Conservation (phyloP, 2,113 vertebrate genomes). For the Syngnathus floridae region DNA sequence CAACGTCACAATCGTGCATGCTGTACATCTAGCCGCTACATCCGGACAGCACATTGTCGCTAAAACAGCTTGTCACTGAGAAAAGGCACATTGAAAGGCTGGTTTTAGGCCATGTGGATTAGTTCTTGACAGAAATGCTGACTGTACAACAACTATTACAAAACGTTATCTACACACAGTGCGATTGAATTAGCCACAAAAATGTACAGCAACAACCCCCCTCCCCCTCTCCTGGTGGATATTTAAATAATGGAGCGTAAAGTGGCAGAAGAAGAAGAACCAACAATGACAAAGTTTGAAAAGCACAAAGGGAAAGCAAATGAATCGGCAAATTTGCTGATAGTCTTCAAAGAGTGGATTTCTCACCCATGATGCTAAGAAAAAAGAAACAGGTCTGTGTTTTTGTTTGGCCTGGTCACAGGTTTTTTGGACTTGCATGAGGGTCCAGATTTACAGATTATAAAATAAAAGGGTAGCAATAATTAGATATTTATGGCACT, state of each 20-base stretch:
- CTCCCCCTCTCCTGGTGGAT: constrained; percentile 20
- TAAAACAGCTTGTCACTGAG: constrained; percentile 22
- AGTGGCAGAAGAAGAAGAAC: constrained; percentile 11
- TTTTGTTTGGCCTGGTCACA: constrained; percentile 20
- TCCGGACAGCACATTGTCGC: constrained; percentile 18
- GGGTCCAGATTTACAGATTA: constrained; percentile 17
- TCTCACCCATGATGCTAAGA: background rate
- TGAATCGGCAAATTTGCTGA: background rate
- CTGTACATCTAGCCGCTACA: constrained; percentile 25
- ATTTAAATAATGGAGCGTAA: constrained; percentile 47
- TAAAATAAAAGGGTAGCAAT: constrained; percentile 15
- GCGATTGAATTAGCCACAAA: constrained; percentile 27
- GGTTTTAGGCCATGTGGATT: constrained; percentile 2
- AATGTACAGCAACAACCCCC: constrained; percentile 38
- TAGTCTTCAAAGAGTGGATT: background rate
- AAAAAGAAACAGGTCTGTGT: constrained; percentile 3
- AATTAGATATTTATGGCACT: background rate
- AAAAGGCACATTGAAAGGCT: constrained; percentile 56
- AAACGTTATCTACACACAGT: constrained; percentile 34
- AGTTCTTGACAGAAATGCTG: constrained; percentile 6
- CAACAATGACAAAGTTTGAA: background rate
- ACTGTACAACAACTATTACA: constrained; percentile 38
- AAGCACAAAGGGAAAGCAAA: background rate
- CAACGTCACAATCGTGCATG: constrained; percentile 34
- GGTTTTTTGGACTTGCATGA: constrained; percentile 3